A percentile compares a stretch with the other conserved stretches of the same genome.
These are phyloP conservation scores for Rhyacichthys aspro DNA, from an alignment of 2,797 vertebrate species.

Conservation along the genomic window DNA sequence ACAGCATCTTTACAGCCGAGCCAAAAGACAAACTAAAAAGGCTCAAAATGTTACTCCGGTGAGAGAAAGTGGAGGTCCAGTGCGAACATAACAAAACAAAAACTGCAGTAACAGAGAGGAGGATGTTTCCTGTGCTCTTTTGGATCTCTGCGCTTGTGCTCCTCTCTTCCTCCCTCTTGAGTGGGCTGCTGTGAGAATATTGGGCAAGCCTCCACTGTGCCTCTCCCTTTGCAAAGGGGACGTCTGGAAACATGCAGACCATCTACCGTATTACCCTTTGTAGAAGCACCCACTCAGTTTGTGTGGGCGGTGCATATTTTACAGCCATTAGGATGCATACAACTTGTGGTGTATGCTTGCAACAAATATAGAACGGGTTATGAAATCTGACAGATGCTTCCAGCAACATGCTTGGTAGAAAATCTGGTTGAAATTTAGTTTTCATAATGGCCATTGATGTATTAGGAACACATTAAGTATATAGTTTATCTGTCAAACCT, in stretches of 20 bases:
- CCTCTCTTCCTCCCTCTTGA: conserved; percentile 50
- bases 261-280: conserved; percentile 74
- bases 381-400: conserved; percentile 51
- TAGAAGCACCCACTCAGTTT: conserved; percentile 69
- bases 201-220: conserved; percentile 72
- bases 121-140: conserved; percentile 52
- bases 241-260: conserved; percentile 72
- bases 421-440: conserved; percentile 10
- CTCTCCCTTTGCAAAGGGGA: conserved; percentile 64
- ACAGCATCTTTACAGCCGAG: conserved; percentile 34
- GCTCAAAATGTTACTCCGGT: conserved; percentile 20
- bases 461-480: conserved; percentile 6
- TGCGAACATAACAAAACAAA: conserved; percentile 48
- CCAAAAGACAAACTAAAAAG: conserved; percentile 6
- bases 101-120: conserved; percentile 60
- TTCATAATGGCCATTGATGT: background rate
- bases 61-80: conserved; percentile 40
- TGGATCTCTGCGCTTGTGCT: conserved; percentile 44
- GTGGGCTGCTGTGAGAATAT: conserved; percentile 73
- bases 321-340: conserved; percentile 61
- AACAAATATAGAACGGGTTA: conserved; percentile 68
- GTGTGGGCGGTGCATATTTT: conserved; percentile 67
- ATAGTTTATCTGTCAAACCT: conserved; percentile 19
- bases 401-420: conserved; percentile 20
- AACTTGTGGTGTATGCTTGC: conserved; percentile 49